These are phyloP conservation scores for Zaprionus lachaisei DNA, from an alignment of 1,140 invertebrate genomes.

Conservation along the genomic window DNA sequence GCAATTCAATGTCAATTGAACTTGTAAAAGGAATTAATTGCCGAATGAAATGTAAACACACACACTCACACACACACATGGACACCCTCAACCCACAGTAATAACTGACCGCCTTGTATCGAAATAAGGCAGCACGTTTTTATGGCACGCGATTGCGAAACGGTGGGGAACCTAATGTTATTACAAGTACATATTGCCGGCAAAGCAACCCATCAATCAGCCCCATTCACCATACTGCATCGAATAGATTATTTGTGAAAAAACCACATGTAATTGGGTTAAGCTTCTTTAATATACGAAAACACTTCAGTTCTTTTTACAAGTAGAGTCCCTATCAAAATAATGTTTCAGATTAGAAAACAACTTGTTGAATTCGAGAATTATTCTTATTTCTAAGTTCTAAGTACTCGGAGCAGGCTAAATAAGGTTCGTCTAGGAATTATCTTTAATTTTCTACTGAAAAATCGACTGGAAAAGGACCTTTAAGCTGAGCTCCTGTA, in stretches of 20 bases:
- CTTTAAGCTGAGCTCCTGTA: too few species aligned
- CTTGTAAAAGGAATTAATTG: constrained; percentile 71
- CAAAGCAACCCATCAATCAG: neutral
- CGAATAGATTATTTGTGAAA: neutral
- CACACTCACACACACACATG: neutral
- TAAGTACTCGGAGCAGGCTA: too few species aligned
- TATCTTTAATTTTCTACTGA: too few species aligned
- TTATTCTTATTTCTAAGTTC: too few species aligned
- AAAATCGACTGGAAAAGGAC: too few species aligned
- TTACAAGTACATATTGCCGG: neutral
- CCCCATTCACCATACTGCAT: neutral
- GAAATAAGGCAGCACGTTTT: constrained; percentile 56
- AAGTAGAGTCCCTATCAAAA: too few species aligned
- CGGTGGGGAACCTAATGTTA: constrained; percentile 7
- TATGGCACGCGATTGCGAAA: constrained; percentile 49
- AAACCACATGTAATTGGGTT: neutral
- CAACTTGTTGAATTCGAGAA: too few species aligned
- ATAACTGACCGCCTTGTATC: constrained; percentile 47
- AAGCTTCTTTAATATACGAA: neutral
- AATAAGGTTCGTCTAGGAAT: too few species aligned
- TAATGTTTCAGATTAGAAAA: too few species aligned
- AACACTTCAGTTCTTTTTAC: neutral
- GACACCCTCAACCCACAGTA: constrained; percentile 16
- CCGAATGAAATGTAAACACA: constrained; percentile 57
- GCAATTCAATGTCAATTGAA: constrained; percentile 77